A percentile compares a stretch with the other conserved stretches of the same genome.
Conservation (phyloP, 2,888 invertebrate genomes). For the Laspeyria flexula region DNA sequence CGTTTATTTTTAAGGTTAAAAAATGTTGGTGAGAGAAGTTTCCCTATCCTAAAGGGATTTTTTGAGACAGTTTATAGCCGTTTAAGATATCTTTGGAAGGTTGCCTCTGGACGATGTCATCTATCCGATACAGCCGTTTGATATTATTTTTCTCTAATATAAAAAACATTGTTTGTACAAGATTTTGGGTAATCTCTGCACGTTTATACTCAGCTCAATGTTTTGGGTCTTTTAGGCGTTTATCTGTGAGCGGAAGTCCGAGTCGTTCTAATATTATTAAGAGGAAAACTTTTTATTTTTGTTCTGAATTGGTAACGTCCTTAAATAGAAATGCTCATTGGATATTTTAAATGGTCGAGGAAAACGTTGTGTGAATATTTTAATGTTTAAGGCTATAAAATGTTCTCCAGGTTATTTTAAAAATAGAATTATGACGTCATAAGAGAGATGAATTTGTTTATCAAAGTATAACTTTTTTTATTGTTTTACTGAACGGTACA, state of each 20-base stretch:
- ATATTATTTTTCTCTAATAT: slow-evolving; percentile 42
- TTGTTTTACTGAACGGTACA: no score
- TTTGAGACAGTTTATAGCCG: slow-evolving; percentile 57
- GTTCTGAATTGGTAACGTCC: neutral
- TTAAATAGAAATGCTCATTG: neutral
- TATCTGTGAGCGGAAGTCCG: neutral
- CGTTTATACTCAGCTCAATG: slow-evolving; percentile 12
- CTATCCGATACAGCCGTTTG: slow-evolving; percentile 35
- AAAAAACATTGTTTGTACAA: slow-evolving; percentile 25
- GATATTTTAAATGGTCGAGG: neutral
- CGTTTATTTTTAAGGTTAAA: neutral
- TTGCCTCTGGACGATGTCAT: slow-evolving; percentile 28
- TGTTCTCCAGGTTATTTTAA: no score
- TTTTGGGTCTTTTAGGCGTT: slow-evolving; percentile 3
- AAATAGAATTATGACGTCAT: no score
- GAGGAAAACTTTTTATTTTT: neutral
- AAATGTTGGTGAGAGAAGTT: slow-evolving; percentile 17
- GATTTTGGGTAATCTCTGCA: slow-evolving; percentile 27
- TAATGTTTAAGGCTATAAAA: neutral
- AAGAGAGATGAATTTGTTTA: no score
- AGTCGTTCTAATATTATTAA: neutral
- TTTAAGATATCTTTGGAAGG: slow-evolving; percentile 52
- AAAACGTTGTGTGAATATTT: neutral
- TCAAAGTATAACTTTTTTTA: no score
- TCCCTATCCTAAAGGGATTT: slow-evolving; percentile 50